Conservation (phyloP, 2,888 invertebrate genomes). For the Portevinia maculata region DNA sequence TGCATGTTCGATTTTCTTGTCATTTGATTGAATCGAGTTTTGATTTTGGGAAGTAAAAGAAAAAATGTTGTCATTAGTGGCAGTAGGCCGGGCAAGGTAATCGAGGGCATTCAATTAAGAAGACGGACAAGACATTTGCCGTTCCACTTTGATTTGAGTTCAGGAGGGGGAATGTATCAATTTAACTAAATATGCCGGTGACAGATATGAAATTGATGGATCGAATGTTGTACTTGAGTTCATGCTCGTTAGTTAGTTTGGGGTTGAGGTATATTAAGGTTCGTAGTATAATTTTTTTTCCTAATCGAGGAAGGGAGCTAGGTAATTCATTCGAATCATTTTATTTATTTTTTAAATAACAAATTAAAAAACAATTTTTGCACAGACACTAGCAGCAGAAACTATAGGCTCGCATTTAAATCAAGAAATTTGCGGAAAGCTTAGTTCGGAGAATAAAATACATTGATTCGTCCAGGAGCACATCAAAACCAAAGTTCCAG, state of each 20-base stretch:
- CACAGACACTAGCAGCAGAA: too few species aligned
- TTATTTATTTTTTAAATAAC: not conserved
- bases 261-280: too few species aligned
- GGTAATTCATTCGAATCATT: too few species aligned
- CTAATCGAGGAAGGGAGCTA: not conserved
- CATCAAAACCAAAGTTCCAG: too few species aligned
- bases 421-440: too few species aligned
- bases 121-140: slow-evolving; percentile 10
- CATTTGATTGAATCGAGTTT: slow-evolving; percentile 37
- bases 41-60: slow-evolving; percentile 24
- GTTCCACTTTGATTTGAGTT: slow-evolving; percentile 16
- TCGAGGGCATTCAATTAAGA: slow-evolving; percentile 5
- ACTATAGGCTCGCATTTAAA: too few species aligned
- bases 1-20: slow-evolving; percentile 11
- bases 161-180: not conserved
- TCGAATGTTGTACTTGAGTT: not conserved
- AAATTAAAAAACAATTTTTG: too few species aligned
- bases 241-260: slow-evolving; percentile 6
- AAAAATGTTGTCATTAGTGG: slow-evolving; percentile 16
- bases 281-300: not conserved
- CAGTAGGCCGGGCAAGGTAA: not conserved
- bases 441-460: too few species aligned
- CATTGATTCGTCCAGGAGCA: too few species aligned
- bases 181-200: not conserved
- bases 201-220: slow-evolving; percentile 18